Conservation (phyloP, 1,140 invertebrate genomes). For the Dryas iulia region DNA sequence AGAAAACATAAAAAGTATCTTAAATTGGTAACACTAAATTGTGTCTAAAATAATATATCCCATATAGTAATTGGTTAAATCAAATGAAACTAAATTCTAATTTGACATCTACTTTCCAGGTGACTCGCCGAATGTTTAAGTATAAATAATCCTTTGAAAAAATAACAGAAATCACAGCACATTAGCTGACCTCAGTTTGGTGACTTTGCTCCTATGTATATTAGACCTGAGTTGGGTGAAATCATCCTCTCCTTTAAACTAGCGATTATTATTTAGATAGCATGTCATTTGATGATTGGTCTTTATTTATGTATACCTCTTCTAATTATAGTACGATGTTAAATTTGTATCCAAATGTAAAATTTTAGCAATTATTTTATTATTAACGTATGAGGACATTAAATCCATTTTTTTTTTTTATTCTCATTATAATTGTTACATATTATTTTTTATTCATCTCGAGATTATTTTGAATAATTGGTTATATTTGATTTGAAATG, state of each 20-base stretch:
- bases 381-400: slow-evolving; percentile 9
- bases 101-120: slow-evolving; percentile 79
- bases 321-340: not conserved
- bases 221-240: slow-evolving; percentile 36
- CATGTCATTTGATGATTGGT: not conserved
- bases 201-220: slow-evolving; percentile 47
- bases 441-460: not conserved
- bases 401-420: slow-evolving; percentile 14
- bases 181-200: slow-evolving; percentile 57
- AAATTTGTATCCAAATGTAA: not conserved
- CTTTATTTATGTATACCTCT: not conserved
- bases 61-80: slow-evolving; percentile 63
- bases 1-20: slow-evolving; percentile 33
- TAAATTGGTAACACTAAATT: slow-evolving; percentile 70
- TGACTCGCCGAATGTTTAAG: slow-evolving; percentile 78
- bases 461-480: too few species aligned
- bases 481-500: not conserved
- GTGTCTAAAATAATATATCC: slow-evolving; percentile 49
- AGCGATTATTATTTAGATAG: not conserved
- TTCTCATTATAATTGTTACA: not conserved
- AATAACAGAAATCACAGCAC: slow-evolving; percentile 72
- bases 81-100: slow-evolving; percentile 77
- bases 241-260: slow-evolving; percentile 26
- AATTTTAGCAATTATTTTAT: not conserved
- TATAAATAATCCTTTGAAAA: slow-evolving; percentile 73